phyloP scores from a whole-genome alignment of 1,140 invertebrate species.

The Euborellia annulipes region DNA sequence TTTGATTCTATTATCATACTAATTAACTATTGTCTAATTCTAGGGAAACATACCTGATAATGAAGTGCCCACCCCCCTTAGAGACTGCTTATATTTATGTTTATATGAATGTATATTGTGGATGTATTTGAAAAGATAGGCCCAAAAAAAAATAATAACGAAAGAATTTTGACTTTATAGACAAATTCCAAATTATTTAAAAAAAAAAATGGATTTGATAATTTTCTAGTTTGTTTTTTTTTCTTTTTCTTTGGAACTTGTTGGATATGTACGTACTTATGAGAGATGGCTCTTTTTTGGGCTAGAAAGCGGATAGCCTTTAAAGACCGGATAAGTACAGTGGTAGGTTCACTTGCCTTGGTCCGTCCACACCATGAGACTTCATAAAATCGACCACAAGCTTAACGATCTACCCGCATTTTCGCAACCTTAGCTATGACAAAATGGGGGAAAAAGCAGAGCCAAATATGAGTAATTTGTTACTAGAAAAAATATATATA shows the following conservation, averaged over 20 bases:
- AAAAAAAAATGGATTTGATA: not conserved
- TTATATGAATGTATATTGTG: too few species aligned
- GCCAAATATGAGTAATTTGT: constrained; percentile 19
- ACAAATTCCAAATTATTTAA: not conserved
- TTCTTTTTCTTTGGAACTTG: too few species aligned
- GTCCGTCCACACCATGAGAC: not conserved
- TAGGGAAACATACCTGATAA: constrained; percentile 4
- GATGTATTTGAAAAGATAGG: not conserved
- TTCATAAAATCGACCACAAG: constrained; percentile 6
- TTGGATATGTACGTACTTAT: not conserved
- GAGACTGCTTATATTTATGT: not conserved
- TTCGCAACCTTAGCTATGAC: constrained; percentile 30
- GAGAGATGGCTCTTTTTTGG: not conserved
- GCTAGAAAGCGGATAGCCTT: not conserved
- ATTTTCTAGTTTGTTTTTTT: not conserved
- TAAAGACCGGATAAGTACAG: too few species aligned
- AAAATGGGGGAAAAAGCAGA: constrained; percentile 31
- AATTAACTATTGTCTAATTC: constrained; percentile 6
- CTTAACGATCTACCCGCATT: constrained; percentile 19
- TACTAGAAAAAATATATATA: constrained; percentile 1
- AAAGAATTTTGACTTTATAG: not conserved
- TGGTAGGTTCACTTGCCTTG: not conserved
- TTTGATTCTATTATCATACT: constrained; percentile 4
- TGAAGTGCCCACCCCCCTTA: not conserved
- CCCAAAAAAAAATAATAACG: not conserved